Conservation (phyloP, 2,888 invertebrate genomes). For the Acleris cristana region DNA sequence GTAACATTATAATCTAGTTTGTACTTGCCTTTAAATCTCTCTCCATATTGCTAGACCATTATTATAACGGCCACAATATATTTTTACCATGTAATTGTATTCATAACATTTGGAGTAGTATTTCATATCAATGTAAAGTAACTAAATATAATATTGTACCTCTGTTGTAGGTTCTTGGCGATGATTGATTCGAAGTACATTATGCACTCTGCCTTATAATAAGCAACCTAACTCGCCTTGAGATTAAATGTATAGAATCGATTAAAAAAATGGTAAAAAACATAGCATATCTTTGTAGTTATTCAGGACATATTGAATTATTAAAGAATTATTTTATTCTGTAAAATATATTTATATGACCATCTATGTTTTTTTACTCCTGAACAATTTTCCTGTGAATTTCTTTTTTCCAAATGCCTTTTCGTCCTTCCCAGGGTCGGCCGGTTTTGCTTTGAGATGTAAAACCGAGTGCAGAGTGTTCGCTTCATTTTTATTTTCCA, state of each 20-base stretch:
- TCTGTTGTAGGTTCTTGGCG: slow-evolving; percentile 57
- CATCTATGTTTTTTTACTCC: slow-evolving; percentile 56
- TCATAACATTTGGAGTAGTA: neutral
- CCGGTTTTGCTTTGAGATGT: slow-evolving; percentile 85
- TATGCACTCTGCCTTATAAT: slow-evolving; percentile 5
- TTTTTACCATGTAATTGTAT: too few species aligned
- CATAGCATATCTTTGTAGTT: neutral
- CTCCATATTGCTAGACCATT: too few species aligned
- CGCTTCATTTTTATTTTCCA: slow-evolving; percentile 89
- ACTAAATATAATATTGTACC: slow-evolving; percentile 9
- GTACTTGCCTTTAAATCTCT: too few species aligned
- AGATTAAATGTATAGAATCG: too few species aligned
- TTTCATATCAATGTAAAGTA: neutral
- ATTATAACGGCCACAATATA: too few species aligned
- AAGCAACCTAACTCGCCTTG: neutral
- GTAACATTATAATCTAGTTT: too few species aligned
- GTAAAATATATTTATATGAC: neutral
- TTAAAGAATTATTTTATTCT: neutral
- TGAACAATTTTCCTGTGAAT: slow-evolving; percentile 60
- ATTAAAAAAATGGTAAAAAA: too few species aligned
- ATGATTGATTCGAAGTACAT: slow-evolving; percentile 39
- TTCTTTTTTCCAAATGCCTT: slow-evolving; percentile 67
- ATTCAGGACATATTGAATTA: slow-evolving; percentile 45
- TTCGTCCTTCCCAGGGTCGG: slow-evolving; percentile 70
- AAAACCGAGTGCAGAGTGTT: slow-evolving; percentile 87